A percentile compares a stretch with the other conserved stretches of the same genome.
These are phyloP conservation scores for Danio jaintianensis DNA, from an alignment of 2,797 vertebrate genomes.

Conservation along the genomic window DNA sequence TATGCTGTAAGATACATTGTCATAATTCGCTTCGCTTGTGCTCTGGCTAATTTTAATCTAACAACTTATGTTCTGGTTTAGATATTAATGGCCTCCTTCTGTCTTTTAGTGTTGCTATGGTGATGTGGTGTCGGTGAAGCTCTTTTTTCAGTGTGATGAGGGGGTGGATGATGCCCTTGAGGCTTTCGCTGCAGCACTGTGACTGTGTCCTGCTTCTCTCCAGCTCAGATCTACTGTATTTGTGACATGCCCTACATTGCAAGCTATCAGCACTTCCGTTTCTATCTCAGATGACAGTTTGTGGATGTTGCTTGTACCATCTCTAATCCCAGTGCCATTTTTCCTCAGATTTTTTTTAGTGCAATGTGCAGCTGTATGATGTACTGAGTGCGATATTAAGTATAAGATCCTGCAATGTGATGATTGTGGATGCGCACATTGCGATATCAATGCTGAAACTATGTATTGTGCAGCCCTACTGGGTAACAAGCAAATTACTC, in stretches of 20 bases:
- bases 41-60: slow-evolving; percentile 3
- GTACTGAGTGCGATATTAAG: too few species aligned
- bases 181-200: neutral
- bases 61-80: slow-evolving; percentile 9
- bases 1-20: neutral
- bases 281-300: slow-evolving; percentile 22
- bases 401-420: too few species aligned
- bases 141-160: neutral
- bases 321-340: neutral
- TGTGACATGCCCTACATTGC: slow-evolving; percentile 42
- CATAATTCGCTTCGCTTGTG: neutral
- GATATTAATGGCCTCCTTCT: slow-evolving; percentile 3
- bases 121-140: slow-evolving; percentile 5
- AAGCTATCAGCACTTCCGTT: neutral
- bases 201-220: slow-evolving; percentile 35
- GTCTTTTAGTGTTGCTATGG: slow-evolving; percentile 37
- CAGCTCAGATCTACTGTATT: slow-evolving; percentile 21
- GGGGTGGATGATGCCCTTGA: slow-evolving; percentile 25
- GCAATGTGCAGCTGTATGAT: neutral
- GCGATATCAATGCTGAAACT: too few species aligned
- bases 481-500: too few species aligned
- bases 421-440: too few species aligned
- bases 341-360: neutral
- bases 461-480: too few species aligned
- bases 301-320: neutral